Evolutionary conservation across 2,888 invertebrate genomes (phyloP).

Genomic region (Tipula vernalis): DNA sequence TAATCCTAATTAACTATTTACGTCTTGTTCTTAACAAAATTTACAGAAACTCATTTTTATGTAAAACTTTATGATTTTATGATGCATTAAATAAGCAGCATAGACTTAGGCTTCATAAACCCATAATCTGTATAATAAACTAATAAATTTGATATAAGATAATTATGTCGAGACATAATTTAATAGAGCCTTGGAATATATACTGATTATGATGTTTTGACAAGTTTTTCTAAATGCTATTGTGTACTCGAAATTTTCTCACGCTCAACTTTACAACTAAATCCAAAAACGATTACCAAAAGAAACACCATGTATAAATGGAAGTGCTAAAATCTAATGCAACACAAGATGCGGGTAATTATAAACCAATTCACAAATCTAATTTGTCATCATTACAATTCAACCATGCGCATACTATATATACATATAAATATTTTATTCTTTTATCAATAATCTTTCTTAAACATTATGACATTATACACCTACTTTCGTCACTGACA

Average conservation of each 20-base stretch:
- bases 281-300: not conserved
- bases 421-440: not conserved
- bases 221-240: not conserved
- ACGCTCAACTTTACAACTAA: not conserved
- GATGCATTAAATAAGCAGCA: not conserved
- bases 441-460: not conserved
- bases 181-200: not conserved
- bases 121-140: not conserved
- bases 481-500: not conserved
- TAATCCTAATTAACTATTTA: too few relatives aligned
- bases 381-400: not conserved
- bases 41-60: too few relatives aligned
- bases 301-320: not conserved
- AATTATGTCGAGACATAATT: not conserved
- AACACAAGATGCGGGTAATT: not conserved
- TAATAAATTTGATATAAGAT: not conserved
- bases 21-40: too few relatives aligned
- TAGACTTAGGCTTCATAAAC: not conserved
- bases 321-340: constrained; percentile 4
- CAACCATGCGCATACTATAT: not conserved
- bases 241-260: not conserved
- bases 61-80: not conserved
- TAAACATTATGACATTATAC: not conserved
- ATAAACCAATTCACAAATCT: not conserved
- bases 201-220: not conserved